Base-by-base conservation (phyloP, 2,888 invertebrate species). In the Ophion ellenae region DNA sequence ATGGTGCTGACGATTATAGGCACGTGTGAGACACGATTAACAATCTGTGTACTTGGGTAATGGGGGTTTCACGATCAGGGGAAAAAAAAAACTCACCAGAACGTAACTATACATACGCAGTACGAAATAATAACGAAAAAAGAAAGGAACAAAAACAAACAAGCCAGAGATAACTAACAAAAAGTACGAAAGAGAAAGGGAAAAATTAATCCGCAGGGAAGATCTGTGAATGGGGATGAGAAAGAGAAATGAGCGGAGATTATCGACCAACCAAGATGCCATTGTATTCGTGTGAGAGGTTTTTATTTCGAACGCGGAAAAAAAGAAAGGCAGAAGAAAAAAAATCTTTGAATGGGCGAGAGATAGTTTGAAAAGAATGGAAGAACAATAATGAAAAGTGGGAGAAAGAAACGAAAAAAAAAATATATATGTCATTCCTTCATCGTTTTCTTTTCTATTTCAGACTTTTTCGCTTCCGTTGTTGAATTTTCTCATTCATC, bases 331-430 rank as follows among this genome's bases (percentile, higher is more conserved):
- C 53, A 59, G n/a, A 24, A 20, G 57, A 40, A 47, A 24, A 61
- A 66, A 71, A 24, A 20, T 20, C 47, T 80, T 75, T 83, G 70
- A 86, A 81, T 83, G 83, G 71, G 74, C 75, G 47, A 77, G 59
- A 64, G 63, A 82, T 63, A 84, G 77, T 17, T 66, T 64, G 57
- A 78, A 78, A 80, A 85, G 79, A 87, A 81, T 84, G 63, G 81
- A 70, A 85, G 64, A 66, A 83, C 86, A 86, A 86, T 86, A 86
- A 88, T 71, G 81, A 76, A 88, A 64, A 81, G 69, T 61, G 86
- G 64, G 69, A 79, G 45, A 79, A 76, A 70, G 71, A 78, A 74
- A 74, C 47, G 66, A 74, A 36, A 77, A 69, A 53, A 70, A 24
- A 75, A 84, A 63, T 40, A 70, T 66, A 53, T 24, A 53, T 67